Percentiles rank a stretch among this genome's conserved stretches.
phyloP scores from a whole-genome alignment of 2,888 invertebrate genomes.

The Cremastinae sp. region DNA sequence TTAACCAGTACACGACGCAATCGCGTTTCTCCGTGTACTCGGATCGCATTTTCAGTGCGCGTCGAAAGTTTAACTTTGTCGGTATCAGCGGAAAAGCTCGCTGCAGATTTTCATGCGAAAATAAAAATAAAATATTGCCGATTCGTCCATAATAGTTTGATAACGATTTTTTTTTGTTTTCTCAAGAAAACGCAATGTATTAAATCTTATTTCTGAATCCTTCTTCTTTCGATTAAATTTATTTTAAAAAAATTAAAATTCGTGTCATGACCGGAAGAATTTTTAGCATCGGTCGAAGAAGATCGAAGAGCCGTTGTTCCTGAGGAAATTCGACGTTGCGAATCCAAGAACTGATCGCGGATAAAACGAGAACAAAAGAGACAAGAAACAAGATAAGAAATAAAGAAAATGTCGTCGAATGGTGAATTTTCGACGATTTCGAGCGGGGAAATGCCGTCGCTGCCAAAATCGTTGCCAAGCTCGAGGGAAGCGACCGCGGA shows the following conservation, averaged over 20 bases:
- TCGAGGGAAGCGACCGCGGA: slow-evolving; percentile 77
- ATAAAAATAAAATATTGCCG: neutral
- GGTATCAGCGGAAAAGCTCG: neutral
- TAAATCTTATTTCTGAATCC: neutral
- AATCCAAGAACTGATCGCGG: neutral
- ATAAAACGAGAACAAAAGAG: neutral
- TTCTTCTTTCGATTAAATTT: too few species aligned
- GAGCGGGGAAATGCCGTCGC: slow-evolving; percentile 75
- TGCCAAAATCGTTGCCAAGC: slow-evolving; percentile 76
- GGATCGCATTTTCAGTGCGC: slow-evolving; percentile 6
- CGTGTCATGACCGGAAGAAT: slow-evolving; percentile 54
- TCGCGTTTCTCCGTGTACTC: slow-evolving; percentile 32
- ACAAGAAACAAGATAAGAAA: neutral
- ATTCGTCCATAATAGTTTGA: neutral
- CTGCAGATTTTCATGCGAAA: neutral
- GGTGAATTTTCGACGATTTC: slow-evolving; percentile 78
- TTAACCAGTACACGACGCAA: slow-evolving; percentile 61
- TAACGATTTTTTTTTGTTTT: slow-evolving; percentile 11
- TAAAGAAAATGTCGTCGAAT: slow-evolving; percentile 75
- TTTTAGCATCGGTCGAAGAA: slow-evolving; percentile 57
- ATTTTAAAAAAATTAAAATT: slow-evolving; percentile 1
- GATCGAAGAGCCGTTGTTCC: slow-evolving; percentile 41
- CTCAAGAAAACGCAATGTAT: neutral
- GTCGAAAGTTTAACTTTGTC: slow-evolving; percentile 16
- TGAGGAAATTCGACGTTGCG: neutral